A percentile compares a stretch with the other conserved stretches of the same genome.
Evolutionary conservation across 2,888 invertebrate genomes (phyloP).

Genomic region (Metalampra italica): DNA sequence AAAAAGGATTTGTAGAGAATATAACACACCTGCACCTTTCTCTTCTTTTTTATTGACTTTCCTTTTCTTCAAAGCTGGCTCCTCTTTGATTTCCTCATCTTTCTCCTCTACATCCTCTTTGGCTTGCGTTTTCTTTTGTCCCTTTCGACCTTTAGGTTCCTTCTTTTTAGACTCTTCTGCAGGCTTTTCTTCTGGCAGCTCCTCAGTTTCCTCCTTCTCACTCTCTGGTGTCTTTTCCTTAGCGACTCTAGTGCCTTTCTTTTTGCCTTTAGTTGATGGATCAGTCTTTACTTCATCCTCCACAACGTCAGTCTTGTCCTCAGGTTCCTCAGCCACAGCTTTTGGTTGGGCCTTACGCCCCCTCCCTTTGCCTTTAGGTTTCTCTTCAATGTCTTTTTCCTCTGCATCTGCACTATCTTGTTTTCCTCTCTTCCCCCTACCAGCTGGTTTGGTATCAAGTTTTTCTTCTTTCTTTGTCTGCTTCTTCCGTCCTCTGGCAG

Average conservation of each 20-base stretch:
- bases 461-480: conserved; percentile 49
- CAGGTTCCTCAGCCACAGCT: conserved; percentile 34
- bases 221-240: conserved; percentile 23
- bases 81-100: conserved; percentile 30
- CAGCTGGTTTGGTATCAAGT: conserved; percentile 33
- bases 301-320: conserved; percentile 34
- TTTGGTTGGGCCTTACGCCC: conserved; percentile 50
- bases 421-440: conserved; percentile 48
- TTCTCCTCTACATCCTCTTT: conserved; percentile 48
- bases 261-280: conserved; percentile 30
- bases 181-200: conserved; percentile 36
- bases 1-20: no score
- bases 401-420: conserved; percentile 33
- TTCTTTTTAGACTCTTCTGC: conserved; percentile 54
- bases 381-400: conserved; percentile 31
- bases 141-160: conserved; percentile 49
- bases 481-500: conserved; percentile 53
- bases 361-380: conserved; percentile 49
- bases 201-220: conserved; percentile 26
- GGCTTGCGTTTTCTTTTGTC: conserved; percentile 46
- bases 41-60: conserved; percentile 52
- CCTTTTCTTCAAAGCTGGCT: conserved; percentile 42
- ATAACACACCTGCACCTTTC: conserved; percentile 42
- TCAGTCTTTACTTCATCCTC: conserved; percentile 45
- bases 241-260: conserved; percentile 30